phyloP scores from a whole-genome alignment of 1,140 invertebrate species.

The Drosophila nasuta region DNA sequence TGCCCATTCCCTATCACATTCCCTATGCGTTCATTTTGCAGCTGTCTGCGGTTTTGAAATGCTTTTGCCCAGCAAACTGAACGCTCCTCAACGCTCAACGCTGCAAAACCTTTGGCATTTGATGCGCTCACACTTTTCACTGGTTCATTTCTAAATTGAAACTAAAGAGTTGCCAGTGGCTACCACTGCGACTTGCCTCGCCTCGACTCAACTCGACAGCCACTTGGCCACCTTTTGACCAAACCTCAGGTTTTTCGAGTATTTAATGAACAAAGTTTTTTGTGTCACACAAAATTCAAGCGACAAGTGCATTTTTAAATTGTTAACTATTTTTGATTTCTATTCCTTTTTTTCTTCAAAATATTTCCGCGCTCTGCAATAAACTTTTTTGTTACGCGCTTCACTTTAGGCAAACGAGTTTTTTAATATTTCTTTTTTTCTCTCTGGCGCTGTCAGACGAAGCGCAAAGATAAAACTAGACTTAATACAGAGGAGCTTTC shows the following conservation, averaged over 20 bases:
- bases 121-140: conserved; percentile 26
- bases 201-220: conserved; percentile 23
- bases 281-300: conserved; percentile 30
- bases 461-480: conserved; percentile 52
- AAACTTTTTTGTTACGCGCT: conserved; percentile 24
- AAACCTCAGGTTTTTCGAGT: conserved; percentile 3
- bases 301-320: conserved; percentile 16
- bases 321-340: conserved; percentile 14
- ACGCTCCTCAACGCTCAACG: neutral
- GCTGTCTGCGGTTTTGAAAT: conserved; percentile 58
- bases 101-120: conserved; percentile 29
- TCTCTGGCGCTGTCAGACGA: conserved; percentile 13
- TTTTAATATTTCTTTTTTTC: conserved; percentile 46
- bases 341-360: conserved; percentile 20
- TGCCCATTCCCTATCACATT: conserved; percentile 10
- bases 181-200: conserved; percentile 13
- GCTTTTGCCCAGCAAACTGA: conserved; percentile 22
- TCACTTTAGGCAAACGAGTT: conserved; percentile 50
- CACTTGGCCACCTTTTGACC: conserved; percentile 61
- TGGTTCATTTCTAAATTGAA: conserved; percentile 61
- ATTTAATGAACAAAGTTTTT: conserved; percentile 66
- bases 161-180: conserved; percentile 56
- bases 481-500: conserved; percentile 1
- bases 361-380: conserved; percentile 19
- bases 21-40: conserved; percentile 35